A percentile compares a stretch with the other conserved stretches of the same genome.
Conservation (phyloP, 2,797 vertebrate species). For the Nyctibius grandis region DNA sequence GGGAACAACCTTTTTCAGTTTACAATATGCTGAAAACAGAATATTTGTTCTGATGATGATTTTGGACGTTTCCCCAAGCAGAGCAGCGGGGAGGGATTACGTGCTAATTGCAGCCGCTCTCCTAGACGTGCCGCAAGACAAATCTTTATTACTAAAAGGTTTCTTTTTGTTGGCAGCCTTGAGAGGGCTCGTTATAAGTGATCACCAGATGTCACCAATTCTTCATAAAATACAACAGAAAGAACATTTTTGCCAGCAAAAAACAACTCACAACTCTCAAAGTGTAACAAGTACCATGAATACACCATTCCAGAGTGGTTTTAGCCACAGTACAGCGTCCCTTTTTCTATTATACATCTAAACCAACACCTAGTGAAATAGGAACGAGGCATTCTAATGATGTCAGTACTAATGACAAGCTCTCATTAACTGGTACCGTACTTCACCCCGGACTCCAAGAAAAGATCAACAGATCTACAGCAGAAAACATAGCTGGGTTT, state of each 20-base stretch:
- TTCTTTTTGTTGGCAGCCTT: neutral
- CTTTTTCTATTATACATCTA: neutral
- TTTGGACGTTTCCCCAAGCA: neutral
- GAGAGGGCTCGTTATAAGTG: conserved; percentile 1
- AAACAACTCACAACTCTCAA: neutral
- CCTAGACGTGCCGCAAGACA: neutral
- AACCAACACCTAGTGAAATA: neutral
- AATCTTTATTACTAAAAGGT: neutral
- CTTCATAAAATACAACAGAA: conserved; percentile 9
- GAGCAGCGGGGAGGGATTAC: neutral
- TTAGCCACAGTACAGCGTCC: neutral
- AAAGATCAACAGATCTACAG: neutral
- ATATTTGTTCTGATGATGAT: neutral
- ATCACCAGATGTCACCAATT: conserved; percentile 50
- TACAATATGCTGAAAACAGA: neutral
- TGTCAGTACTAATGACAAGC: neutral
- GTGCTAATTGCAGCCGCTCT: neutral
- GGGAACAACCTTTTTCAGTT: neutral
- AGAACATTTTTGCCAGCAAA: neutral
- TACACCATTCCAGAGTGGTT: neutral
- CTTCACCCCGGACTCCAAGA: neutral
- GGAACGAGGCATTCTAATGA: neutral
- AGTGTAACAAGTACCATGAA: neutral
- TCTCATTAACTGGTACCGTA: neutral
- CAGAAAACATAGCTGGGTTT: neutral